A percentile compares a stretch with the other conserved stretches of the same genome.
Conservation (phyloP, 2,113 vertebrate genomes). For the Ictalurus furcatus region DNA sequence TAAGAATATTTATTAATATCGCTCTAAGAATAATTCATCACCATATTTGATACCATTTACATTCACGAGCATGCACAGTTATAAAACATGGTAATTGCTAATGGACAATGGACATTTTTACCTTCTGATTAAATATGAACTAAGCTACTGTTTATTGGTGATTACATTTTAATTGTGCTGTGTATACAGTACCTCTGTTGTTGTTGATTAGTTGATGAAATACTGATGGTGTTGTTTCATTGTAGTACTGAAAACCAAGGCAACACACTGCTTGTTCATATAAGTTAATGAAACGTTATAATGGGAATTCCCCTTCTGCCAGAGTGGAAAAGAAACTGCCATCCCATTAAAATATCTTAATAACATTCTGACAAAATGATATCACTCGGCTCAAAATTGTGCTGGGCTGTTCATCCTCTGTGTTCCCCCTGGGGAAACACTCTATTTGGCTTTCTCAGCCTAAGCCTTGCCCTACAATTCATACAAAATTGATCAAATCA, state of each 20-base stretch:
- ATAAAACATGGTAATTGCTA: conserved; percentile 1
- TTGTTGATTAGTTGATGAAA: conserved; percentile 33
- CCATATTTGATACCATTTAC: not conserved
- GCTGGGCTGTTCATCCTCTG: conserved; percentile 9
- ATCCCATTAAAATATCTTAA: conserved; percentile 25
- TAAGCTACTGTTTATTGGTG: not conserved
- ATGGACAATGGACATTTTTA: not conserved
- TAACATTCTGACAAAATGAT: conserved; percentile 21
- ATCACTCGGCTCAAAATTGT: conserved; percentile 22
- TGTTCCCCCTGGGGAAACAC: conserved; percentile 1
- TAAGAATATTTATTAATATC: not conserved
- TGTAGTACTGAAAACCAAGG: not conserved
- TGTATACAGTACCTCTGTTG: not conserved
- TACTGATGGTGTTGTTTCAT: conserved; percentile 29
- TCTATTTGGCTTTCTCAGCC: not conserved
- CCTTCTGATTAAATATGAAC: not conserved
- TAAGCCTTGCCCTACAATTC: conserved; percentile 22
- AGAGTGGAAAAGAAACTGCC: conserved; percentile 6
- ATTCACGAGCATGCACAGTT: conserved; percentile 7
- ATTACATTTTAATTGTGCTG: conserved; percentile 38
- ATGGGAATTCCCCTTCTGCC: conserved; percentile 26
- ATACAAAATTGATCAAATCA: conserved; percentile 39
- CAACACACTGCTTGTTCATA: conserved; percentile 24
- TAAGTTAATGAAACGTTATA: conserved; percentile 44
- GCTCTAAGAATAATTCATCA: not conserved